Conservation (phyloP, 2,888 invertebrate species). For the Keiferia lycopersicella region DNA sequence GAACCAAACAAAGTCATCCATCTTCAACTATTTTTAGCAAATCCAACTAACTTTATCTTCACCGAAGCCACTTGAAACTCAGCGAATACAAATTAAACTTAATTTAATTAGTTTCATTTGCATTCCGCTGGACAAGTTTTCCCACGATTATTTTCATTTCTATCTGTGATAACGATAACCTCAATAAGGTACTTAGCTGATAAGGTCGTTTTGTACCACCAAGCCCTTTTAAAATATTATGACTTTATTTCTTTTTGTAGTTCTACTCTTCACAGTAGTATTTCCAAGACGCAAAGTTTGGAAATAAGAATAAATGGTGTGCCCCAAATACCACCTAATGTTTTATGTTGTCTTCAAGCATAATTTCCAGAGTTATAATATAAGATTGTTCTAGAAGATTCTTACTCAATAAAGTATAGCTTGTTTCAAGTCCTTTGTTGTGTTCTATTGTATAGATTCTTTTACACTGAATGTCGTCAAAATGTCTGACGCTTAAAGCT, state of each 20-base stretch:
- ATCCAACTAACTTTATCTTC: constrained; percentile 16
- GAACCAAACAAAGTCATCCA: background rate
- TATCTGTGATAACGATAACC: constrained; percentile 33
- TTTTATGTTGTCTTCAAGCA: constrained; percentile 5
- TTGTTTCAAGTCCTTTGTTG: background rate
- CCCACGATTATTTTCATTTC: constrained; percentile 25
- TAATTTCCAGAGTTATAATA: background rate
- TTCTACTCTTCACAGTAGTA: too few species aligned
- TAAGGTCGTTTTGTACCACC: too few species aligned
- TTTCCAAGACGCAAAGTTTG: background rate
- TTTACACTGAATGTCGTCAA: too few species aligned
- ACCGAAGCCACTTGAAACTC: constrained; percentile 1
- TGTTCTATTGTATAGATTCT: too few species aligned
- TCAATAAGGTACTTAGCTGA: constrained; percentile 29
- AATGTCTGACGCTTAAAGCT: too few species aligned
- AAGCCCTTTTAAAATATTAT: too few species aligned
- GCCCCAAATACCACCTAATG: constrained; percentile 3
- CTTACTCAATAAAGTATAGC: background rate
- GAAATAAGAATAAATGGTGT: background rate
- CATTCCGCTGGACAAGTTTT: constrained; percentile 16
- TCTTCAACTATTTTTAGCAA: background rate
- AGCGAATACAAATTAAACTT: constrained; percentile 17
- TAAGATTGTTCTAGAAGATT: background rate
- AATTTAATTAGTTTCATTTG: constrained; percentile 17
- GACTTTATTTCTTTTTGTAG: too few species aligned